Evolutionary conservation across 2,113 vertebrate genomes (phyloP).

Genomic region (Tyrannus savana): DNA sequence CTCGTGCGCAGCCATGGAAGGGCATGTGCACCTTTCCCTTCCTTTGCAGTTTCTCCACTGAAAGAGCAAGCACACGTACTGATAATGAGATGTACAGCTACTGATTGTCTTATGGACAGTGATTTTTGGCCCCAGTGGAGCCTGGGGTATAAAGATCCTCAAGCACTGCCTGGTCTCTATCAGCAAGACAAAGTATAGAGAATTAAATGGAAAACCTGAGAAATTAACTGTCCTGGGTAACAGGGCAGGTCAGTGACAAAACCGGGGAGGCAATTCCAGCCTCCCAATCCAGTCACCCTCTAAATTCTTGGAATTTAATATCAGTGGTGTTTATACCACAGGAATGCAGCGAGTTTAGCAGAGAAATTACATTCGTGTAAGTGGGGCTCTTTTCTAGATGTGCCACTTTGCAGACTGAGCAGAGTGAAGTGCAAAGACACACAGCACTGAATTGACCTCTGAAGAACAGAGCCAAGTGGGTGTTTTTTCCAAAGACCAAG

Average conservation of each 20-base stretch:
- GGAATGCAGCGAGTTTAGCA: neutral
- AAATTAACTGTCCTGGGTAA: neutral
- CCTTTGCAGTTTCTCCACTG: neutral
- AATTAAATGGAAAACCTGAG: neutral
- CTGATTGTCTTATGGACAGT: neutral
- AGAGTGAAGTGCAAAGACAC: neutral
- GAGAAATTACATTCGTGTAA: neutral
- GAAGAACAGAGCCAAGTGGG: neutral
- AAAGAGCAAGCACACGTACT: neutral
- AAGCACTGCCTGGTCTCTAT: neutral
- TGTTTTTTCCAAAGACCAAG: neutral
- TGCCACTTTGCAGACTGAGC: neutral
- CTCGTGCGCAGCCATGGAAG: rapidly evolving
- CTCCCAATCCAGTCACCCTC: neutral
- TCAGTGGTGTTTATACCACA: neutral
- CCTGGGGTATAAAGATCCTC: neutral
- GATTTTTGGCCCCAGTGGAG: neutral
- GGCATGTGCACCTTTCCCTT: neutral
- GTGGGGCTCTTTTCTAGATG: neutral
- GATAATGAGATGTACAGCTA: neutral
- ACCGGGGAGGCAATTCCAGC: neutral
- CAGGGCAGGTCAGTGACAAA: neutral
- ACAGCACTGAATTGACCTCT: neutral
- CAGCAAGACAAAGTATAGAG: neutral
- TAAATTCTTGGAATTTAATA: neutral